Percentiles rank a stretch among this genome's conserved stretches.
phyloP scores from a whole-genome alignment of 2,113 vertebrate genomes.

The Ameiurus melas region DNA sequence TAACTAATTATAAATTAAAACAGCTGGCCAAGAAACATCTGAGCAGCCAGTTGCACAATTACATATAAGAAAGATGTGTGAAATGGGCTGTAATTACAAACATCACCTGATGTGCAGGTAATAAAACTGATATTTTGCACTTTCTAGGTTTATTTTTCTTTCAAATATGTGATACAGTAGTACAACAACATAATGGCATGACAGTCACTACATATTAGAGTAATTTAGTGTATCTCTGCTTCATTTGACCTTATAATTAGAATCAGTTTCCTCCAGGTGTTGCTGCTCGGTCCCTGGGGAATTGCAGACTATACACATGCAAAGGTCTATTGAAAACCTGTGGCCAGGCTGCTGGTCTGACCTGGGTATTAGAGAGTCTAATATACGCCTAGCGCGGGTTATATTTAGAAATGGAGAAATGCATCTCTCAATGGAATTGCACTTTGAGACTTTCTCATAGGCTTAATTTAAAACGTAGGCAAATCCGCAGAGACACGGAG shows the following conservation, averaged over 20 bases:
- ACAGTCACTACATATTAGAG: neutral
- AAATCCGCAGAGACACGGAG: slow-evolving; percentile 63
- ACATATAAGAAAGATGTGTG: neutral
- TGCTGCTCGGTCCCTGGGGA: neutral
- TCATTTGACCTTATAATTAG: slow-evolving; percentile 40
- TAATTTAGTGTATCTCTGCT: neutral
- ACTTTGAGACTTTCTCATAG: slow-evolving; percentile 53
- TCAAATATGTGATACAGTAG: neutral
- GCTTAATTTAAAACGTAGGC: slow-evolving; percentile 68
- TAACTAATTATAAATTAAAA: neutral
- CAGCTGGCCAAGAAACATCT: neutral
- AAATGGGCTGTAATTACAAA: neutral
- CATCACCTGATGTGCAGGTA: neutral
- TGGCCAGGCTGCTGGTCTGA: slow-evolving; percentile 32
- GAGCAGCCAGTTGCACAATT: neutral
- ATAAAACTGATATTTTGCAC: neutral
- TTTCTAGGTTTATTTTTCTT: neutral
- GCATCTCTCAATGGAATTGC: slow-evolving; percentile 52
- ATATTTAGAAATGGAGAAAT: slow-evolving; percentile 47
- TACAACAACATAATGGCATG: neutral
- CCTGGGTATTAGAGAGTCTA: slow-evolving; percentile 41
- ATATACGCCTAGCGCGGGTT: slow-evolving; percentile 9
- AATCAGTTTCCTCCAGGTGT: slow-evolving; percentile 42
- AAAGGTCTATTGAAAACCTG: slow-evolving; percentile 49
- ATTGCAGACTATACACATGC: slow-evolving; percentile 6